Evolutionary conservation across 2,797 vertebrate genomes (phyloP).

Genomic region (Onychomys leucogaster): DNA sequence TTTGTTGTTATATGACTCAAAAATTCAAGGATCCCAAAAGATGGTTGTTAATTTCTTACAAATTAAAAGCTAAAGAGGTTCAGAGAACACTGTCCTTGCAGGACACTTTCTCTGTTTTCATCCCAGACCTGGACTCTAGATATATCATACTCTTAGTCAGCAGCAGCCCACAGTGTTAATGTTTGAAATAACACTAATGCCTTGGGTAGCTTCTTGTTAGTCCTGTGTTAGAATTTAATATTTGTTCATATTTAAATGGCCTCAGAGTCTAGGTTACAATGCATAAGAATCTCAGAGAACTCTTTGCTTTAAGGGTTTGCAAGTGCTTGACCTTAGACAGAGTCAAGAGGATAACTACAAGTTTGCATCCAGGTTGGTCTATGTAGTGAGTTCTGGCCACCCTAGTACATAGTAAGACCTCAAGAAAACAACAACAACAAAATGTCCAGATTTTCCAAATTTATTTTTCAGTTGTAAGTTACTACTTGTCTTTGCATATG

Average conservation of each 20-base stretch:
- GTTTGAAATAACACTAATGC: not conserved
- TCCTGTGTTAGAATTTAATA: not conserved
- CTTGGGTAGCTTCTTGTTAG: not conserved
- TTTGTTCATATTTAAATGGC: not conserved
- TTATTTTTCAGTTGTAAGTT: not conserved
- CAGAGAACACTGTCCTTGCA: not conserved
- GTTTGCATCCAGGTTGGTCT: not conserved
- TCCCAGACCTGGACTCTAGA: not conserved
- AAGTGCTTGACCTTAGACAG: not conserved
- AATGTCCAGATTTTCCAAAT: not conserved
- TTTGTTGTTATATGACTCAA: not conserved
- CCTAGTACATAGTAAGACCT: not conserved
- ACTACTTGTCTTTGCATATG: slow-evolving; percentile 57
- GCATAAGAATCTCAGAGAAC: not conserved
- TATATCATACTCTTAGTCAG: not conserved
- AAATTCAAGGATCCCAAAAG: not conserved
- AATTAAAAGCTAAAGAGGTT: not conserved
- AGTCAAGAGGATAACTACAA: too few species aligned
- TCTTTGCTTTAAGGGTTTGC: slow-evolving; percentile 8
- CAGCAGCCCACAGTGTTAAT: not conserved
- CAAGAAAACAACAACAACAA: not conserved
- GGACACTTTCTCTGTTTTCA: not conserved
- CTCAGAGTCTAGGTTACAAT: not conserved
- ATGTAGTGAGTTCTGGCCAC: not conserved
- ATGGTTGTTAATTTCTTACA: not conserved